These are phyloP conservation scores for Odontamblyopus lacepedii DNA, from an alignment of 2,797 vertebrate genomes.

Conservation along the genomic window DNA sequence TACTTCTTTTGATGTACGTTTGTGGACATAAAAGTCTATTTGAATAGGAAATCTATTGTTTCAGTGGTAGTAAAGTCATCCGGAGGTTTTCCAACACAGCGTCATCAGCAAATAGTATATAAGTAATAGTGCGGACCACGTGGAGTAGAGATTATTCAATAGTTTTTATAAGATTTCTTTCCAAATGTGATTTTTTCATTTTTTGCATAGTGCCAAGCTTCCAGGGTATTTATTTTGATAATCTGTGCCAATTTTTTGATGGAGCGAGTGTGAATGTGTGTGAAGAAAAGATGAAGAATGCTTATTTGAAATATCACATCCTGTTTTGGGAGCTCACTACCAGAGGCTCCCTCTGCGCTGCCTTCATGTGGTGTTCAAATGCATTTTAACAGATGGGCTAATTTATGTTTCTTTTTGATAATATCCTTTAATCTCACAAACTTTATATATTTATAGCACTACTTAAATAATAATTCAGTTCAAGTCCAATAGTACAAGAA, in stretches of 20 bases:
- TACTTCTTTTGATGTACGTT: slow-evolving; percentile 72
- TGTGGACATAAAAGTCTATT: slow-evolving; percentile 65
- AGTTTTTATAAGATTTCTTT: slow-evolving; percentile 75
- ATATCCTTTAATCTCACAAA: not conserved
- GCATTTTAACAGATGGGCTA: not conserved
- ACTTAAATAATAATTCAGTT: not conserved
- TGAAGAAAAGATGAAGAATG: slow-evolving; percentile 24
- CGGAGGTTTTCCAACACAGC: slow-evolving; percentile 68
- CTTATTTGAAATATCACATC: slow-evolving; percentile 36
- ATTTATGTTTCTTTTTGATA: not conserved
- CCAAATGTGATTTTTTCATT: slow-evolving; percentile 63
- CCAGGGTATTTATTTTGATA: slow-evolving; percentile 80
- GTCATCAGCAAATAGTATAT: slow-evolving; percentile 77
- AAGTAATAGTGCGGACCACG: slow-evolving; percentile 70
- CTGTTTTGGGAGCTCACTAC: slow-evolving; percentile 32
- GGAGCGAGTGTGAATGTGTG: slow-evolving; percentile 24
- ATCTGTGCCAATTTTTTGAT: slow-evolving; percentile 75
- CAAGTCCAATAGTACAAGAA: not conserved
- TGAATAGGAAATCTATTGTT: slow-evolving; percentile 74
- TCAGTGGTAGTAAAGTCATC: slow-evolving; percentile 70
- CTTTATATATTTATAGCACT: not conserved
- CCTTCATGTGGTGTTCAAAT: slow-evolving; percentile 5
- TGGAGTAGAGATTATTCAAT: slow-evolving; percentile 76
- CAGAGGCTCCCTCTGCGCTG: slow-evolving; percentile 36
- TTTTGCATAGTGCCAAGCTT: slow-evolving; percentile 77